phyloP scores from a whole-genome alignment of 2,888 invertebrate species.

The Bellardia bayeri region DNA sequence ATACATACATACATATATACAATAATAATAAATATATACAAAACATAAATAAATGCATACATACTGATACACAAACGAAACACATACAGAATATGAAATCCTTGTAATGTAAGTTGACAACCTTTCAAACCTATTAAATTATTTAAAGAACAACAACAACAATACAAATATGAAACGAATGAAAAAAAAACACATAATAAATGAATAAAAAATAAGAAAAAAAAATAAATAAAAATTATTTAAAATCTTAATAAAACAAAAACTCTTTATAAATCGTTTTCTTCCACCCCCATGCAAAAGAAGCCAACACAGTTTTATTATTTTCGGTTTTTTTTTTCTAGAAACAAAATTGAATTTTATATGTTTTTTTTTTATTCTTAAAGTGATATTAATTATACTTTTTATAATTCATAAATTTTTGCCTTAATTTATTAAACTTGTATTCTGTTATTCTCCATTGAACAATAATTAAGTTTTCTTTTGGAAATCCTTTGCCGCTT shows the following conservation, averaged over 20 bases:
- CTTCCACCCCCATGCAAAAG: conserved; percentile 34
- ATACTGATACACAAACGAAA: background rate
- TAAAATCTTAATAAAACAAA: conserved; percentile 57
- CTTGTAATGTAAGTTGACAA: conserved; percentile 46
- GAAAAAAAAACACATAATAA: background rate
- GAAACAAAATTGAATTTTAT: background rate
- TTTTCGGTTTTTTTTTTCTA: background rate
- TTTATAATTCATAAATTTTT: conserved; percentile 44
- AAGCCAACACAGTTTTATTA: background rate
- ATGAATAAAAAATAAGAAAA: conserved; percentile 1
- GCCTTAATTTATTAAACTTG: conserved; percentile 60
- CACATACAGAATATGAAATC: conserved; percentile 7
- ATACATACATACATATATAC: conserved; percentile 27
- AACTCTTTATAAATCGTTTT: conserved; percentile 64
- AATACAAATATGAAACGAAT: conserved; percentile 1
- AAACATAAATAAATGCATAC: conserved; percentile 16
- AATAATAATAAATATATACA: too few relatives aligned
- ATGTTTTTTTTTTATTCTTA: conserved; percentile 29
- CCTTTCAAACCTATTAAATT: conserved; percentile 39
- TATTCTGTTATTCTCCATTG: background rate
- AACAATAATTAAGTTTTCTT: background rate
- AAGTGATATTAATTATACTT: conserved; percentile 63
- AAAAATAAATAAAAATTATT: conserved; percentile 59
- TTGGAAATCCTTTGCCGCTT: background rate
- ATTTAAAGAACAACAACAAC: conserved; percentile 18